Evolutionary conservation across 1,140 invertebrate species (phyloP), one percentile per base, ranked within the genome.

Genomic region (Drosophila sp.): DNA sequence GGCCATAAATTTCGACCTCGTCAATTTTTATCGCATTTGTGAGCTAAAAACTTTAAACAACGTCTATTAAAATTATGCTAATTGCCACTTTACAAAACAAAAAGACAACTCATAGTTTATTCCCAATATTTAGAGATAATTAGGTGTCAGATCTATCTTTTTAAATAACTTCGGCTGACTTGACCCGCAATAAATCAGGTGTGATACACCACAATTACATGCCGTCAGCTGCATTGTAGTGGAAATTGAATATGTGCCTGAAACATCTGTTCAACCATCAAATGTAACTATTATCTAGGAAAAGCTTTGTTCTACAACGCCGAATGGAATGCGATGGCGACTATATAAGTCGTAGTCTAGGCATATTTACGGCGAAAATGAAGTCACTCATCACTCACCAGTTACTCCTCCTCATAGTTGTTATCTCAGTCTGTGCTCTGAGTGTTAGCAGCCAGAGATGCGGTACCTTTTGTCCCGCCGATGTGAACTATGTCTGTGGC

Each of bases 401-500:
- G 17, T 25, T 63, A 47, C 5, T n/a, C 6, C 38, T 63, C 29
- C 4, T 41, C n/a, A 1, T 50, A 23, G 8, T 32, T 63, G 27
- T 30, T 8, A 50, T 50, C 44, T 50, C 4, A 10, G 23, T 27
- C 0, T 50, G 23, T 10, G 7, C 5, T 40, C 30, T 29, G 29
- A 27, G n/a, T 23, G 41, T 27, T 11, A 30, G 2, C 30, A 17
- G 40, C 4, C 60, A 63, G 41, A 11, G 7, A 10, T 63, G 60
- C 29, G 10, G 7, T 1, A 25, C 4, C 1, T 17, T 50, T 47
- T 63, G 60, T 17, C 33, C 60, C 11, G 2, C 29, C 3, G 41
- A 63, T 11, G 27, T 63, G 3, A 63, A 50, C 41, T 47, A 47
- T 30, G 60, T 63, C 4, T 63, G 60, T 50, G 60, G 60, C 7